Percentiles rank a stretch among this genome's conserved stretches.
Conservation (phyloP, 2,113 vertebrate species). For the Sterna hirundo region DNA sequence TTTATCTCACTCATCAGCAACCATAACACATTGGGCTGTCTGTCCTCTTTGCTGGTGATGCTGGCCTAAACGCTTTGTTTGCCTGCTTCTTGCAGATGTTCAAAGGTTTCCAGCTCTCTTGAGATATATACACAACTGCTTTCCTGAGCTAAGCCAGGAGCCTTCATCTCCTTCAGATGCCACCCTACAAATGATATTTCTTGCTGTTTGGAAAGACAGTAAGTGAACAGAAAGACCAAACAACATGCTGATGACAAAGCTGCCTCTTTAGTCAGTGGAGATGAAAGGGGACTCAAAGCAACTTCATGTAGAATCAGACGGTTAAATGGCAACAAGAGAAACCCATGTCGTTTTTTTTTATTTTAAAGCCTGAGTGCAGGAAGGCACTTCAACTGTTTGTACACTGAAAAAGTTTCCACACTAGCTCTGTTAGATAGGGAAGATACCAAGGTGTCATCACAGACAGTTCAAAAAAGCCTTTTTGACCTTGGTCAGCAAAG, state of each 20-base stretch:
- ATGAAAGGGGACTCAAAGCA: background rate
- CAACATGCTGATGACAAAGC: background rate
- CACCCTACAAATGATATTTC: background rate
- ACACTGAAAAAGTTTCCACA: background rate
- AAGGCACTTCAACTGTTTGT: background rate
- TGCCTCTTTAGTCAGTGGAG: background rate
- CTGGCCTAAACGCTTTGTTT: background rate
- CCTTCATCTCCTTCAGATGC: background rate
- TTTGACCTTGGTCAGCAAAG: background rate
- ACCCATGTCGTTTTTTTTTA: background rate
- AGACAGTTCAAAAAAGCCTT: background rate
- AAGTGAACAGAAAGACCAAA: background rate
- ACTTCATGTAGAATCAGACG: background rate
- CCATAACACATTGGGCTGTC: background rate
- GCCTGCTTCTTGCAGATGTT: background rate
- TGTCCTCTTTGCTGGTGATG: background rate
- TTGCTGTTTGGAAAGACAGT: background rate
- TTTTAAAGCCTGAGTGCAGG: background rate
- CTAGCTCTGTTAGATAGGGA: background rate
- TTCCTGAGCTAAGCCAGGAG: constrained; percentile 6
- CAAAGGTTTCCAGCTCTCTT: background rate
- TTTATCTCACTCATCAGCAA: background rate
- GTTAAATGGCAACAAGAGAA: background rate
- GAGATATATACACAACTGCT: background rate
- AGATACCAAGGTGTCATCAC: background rate